Evolutionary conservation across 1,140 invertebrate genomes (phyloP).

Genomic region (Steinernema khuongi): DNA sequence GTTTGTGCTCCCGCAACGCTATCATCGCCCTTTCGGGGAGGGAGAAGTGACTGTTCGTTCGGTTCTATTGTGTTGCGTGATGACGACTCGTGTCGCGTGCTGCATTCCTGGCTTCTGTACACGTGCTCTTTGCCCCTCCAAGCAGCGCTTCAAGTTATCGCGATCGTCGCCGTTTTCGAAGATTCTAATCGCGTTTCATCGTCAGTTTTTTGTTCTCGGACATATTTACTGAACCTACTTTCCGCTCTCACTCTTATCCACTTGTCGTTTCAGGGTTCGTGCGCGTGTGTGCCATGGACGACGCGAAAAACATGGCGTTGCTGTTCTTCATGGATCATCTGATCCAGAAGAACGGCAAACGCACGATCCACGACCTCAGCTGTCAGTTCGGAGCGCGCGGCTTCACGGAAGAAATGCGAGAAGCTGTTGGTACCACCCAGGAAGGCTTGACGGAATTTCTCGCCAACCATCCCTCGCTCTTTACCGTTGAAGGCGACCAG

Average conservation of each 20-base stretch:
- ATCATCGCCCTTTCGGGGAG: no score
- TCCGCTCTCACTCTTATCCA: not conserved
- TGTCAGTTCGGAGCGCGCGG: constrained; percentile 80
- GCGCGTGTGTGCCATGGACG: constrained; percentile 36
- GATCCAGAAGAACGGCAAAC: constrained; percentile 79
- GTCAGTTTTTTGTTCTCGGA: not conserved
- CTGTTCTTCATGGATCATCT: constrained; percentile 90
- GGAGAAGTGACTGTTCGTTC: no score
- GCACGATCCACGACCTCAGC: constrained; percentile 87
- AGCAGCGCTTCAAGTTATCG: not conserved
- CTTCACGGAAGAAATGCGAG: constrained; percentile 56
- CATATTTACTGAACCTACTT: not conserved
- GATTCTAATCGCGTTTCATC: not conserved
- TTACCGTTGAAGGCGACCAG: constrained; percentile 82
- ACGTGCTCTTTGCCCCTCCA: not conserved
- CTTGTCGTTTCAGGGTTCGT: constrained; percentile 8
- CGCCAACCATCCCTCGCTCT: constrained; percentile 81
- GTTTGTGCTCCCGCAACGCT: no score
- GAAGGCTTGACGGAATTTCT: constrained; percentile 73
- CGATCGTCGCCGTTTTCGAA: not conserved
- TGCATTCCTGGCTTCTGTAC: constrained; percentile 16
- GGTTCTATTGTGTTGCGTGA: no score
- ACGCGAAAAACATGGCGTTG: constrained; percentile 74
- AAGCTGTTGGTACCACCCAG: constrained; percentile 59
- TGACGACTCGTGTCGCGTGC: no score